A percentile compares a stretch with the other conserved stretches of the same genome.
phyloP scores from a whole-genome alignment of 1,140 invertebrate genomes.

The Diuraphis noxia region DNA sequence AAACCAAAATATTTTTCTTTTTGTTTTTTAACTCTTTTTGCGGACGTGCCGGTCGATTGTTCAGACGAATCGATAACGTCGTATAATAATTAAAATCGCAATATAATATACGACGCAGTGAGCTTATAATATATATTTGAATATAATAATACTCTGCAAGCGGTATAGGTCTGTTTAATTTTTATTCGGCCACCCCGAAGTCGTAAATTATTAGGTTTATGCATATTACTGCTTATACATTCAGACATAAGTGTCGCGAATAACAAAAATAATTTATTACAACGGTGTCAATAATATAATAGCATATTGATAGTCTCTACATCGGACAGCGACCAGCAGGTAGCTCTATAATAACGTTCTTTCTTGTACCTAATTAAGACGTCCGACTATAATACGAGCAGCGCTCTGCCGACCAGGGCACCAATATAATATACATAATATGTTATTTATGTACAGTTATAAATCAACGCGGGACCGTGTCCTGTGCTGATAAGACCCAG shows the following conservation, averaged over 20 bases:
- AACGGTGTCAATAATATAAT: not conserved
- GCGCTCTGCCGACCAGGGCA: not conserved
- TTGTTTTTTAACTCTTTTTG: not conserved
- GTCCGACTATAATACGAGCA: not conserved
- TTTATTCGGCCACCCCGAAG: not conserved
- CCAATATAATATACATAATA: not conserved
- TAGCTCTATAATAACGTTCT: not conserved
- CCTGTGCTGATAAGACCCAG: not conserved
- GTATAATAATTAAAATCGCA: not conserved
- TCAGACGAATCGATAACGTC: not conserved
- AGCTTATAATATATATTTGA: no score
- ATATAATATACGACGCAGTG: not conserved
- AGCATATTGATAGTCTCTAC: not conserved
- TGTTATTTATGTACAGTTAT: not conserved
- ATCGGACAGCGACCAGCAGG: no score
- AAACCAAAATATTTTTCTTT: not conserved
- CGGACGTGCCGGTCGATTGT: not conserved
- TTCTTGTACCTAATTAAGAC: not conserved
- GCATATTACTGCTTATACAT: no score
- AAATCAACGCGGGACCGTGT: slow-evolving; percentile 6
- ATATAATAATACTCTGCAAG: no score
- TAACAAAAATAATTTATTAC: not conserved
- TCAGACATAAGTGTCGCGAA: not conserved
- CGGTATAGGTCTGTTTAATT: not conserved
- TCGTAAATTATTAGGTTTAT: not conserved